Evolutionary conservation across 2,797 vertebrate species (phyloP), one percentile per base, ranked within the genome.

Genomic region (Acrocephalus scirpaceus): DNA sequence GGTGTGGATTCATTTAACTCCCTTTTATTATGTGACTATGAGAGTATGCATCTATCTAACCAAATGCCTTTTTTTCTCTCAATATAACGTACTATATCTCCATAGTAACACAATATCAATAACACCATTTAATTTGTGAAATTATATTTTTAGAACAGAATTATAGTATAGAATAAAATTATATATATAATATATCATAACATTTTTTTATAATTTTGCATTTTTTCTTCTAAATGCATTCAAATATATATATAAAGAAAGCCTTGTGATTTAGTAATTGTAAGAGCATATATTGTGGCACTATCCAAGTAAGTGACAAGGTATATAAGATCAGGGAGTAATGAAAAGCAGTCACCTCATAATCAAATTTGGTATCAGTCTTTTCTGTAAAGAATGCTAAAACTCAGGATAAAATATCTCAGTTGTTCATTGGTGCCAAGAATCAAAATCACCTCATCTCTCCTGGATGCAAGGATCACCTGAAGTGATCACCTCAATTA

Each of bases 21-120:
- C 25, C 16, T 84, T 74, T 81, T 64, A 38, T 56, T 66, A 11
- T 34, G 13, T n/a, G 5, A 51, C 17, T 60, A 13, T 0, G 0
- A n/a, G 16, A 48, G 20, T 29, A 32, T 34, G 21, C 15, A 67
- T 56, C 50, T 74, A 45, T 73, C 29, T 60, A 93, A 85, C 13
- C 16, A 75, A 86, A 65, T 66, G 48, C 13, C 9, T 62, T 91
- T 91, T 64, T 57, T 67, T 16, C 47, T 79, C 64, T 89, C 64
- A 82, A 2, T 70, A 11, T 73, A 76, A n/a, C 3, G 7, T 89
- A 61, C 19, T 65, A 30, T n/a, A 69, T 91, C 67, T 85, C 90
- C 82, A 88, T 77, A 86, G 90, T 90, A 95, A 91, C 78, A 29
- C 23, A 38, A 34, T 21, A 69, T n/a, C 85, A 81, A 78, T 66